Conservation (phyloP, 2,888 invertebrate genomes). For the Cetonia aurata region DNA sequence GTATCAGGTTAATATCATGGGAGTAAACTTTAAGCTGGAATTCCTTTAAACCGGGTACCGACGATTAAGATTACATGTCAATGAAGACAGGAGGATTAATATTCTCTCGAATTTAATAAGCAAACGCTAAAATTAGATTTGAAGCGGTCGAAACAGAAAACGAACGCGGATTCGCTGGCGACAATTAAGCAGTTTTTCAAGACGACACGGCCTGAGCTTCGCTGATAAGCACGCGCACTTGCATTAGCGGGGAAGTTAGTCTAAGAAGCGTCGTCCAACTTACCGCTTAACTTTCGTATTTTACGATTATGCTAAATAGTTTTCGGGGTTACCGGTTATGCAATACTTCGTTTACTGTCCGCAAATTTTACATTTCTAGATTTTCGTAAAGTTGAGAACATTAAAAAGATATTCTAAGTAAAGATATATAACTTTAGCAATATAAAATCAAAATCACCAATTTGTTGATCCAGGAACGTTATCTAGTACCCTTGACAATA, state of each 20-base stretch:
- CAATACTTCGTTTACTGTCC: not conserved
- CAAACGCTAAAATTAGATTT: conserved; percentile 2
- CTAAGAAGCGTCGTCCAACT: conserved; percentile 5
- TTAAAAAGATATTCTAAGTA: too few species aligned
- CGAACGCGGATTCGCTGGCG: conserved; percentile 29
- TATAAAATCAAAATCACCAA: too few species aligned
- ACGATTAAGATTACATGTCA: conserved; percentile 20
- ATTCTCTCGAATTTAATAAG: conserved; percentile 24
- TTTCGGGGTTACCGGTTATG: conserved; percentile 22
- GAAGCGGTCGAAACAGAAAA: not conserved
- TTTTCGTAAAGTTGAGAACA: conserved; percentile 4
- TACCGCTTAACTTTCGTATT: conserved; percentile 19
- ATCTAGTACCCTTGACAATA: too few species aligned
- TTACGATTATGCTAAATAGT: conserved; percentile 36
- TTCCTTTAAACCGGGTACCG: not conserved
- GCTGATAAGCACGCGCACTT: conserved; percentile 49
- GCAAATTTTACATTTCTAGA: conserved; percentile 14
- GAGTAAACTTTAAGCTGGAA: conserved; percentile 4
- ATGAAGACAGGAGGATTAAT: conserved; percentile 17
- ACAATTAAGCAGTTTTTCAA: conserved; percentile 55
- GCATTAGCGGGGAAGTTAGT: conserved; percentile 14
- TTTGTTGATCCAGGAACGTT: too few species aligned
- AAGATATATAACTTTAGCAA: too few species aligned
- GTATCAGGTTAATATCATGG: too few species aligned
- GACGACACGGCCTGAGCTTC: conserved; percentile 49